These are phyloP conservation scores for Gila orcuttii DNA, from an alignment of 2,113 vertebrate genomes.

Conservation along the genomic window DNA sequence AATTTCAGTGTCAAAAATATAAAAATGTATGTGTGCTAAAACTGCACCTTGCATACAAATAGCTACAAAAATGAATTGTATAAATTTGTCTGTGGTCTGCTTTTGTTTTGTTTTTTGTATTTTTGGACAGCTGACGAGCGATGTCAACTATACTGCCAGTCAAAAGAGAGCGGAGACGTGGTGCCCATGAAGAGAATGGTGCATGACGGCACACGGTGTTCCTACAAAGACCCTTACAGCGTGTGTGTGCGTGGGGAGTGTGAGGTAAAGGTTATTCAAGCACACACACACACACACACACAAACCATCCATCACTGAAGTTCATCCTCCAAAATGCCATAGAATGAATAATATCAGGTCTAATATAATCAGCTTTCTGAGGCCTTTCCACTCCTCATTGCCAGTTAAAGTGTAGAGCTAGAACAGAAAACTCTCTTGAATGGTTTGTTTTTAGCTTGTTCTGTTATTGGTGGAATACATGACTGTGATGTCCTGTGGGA, in stretches of 20 bases:
- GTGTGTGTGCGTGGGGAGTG: conserved; percentile 94
- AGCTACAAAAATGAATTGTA: background rate
- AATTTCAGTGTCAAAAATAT: too few species aligned
- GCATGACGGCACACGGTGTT: conserved; percentile 93
- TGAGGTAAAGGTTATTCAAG: conserved; percentile 77
- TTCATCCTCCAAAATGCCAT: conserved; percentile 45
- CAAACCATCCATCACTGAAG: conserved; percentile 24
- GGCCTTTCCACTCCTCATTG: conserved; percentile 9
- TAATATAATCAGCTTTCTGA: conserved; percentile 25
- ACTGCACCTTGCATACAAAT: background rate
- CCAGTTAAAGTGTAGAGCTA: background rate
- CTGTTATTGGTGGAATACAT: conserved; percentile 9
- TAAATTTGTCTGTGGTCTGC: background rate
- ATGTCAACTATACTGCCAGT: conserved; percentile 90
- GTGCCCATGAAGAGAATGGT: conserved; percentile 92
- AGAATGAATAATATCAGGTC: conserved; percentile 44
- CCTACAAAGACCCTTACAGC: conserved; percentile 89
- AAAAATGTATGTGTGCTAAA: background rate
- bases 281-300: conserved; percentile 32
- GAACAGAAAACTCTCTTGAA: background rate
- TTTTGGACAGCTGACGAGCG: conserved; percentile 84
- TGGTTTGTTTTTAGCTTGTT: background rate
- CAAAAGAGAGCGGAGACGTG: conserved; percentile 83
- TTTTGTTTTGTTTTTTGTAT: conserved; percentile 31
- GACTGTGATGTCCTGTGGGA: background rate